These are phyloP conservation scores for Slavum lentiscoides DNA, from an alignment of 2,888 invertebrate genomes.

Conservation along the genomic window DNA sequence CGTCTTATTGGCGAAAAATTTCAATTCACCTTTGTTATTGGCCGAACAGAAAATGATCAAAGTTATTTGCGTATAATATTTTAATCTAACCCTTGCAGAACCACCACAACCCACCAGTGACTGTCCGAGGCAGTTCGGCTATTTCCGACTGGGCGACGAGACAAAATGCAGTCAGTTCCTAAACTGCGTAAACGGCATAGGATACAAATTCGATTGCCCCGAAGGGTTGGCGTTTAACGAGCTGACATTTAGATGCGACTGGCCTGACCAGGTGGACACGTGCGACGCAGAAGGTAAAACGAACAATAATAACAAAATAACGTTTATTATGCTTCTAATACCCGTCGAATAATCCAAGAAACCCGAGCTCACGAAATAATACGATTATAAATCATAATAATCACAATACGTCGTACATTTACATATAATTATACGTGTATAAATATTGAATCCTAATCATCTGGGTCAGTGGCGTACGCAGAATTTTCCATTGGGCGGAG, in stretches of 20 bases:
- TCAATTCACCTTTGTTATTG: background rate
- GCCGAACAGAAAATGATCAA: no score
- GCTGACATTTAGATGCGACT: conserved; percentile 77
- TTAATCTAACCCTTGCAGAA: conserved; percentile 62
- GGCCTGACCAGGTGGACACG: conserved; percentile 81
- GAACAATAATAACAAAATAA: background rate
- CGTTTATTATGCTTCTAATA: no score
- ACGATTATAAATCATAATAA: no score
- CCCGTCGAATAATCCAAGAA: background rate
- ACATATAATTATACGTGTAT: no score
- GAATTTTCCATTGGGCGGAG: no score
- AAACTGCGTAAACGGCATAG: conserved; percentile 80
- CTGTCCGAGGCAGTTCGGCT: conserved; percentile 83
- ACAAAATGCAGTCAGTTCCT: conserved; percentile 77
- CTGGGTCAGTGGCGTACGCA: no score
- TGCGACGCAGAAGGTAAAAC: conserved; percentile 77
- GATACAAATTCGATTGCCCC: conserved; percentile 74
- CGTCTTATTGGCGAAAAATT: background rate
- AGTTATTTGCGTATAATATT: no score
- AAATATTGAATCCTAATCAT: no score
- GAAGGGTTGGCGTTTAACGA: conserved; percentile 80
- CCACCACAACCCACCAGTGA: conserved; percentile 73
- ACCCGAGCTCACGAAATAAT: no score
- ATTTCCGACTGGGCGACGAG: conserved; percentile 72
- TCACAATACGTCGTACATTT: no score